phyloP scores from a whole-genome alignment of 37 sponge, comb jelly and placozoan species.

The Lycopodina hypogea region DNA sequence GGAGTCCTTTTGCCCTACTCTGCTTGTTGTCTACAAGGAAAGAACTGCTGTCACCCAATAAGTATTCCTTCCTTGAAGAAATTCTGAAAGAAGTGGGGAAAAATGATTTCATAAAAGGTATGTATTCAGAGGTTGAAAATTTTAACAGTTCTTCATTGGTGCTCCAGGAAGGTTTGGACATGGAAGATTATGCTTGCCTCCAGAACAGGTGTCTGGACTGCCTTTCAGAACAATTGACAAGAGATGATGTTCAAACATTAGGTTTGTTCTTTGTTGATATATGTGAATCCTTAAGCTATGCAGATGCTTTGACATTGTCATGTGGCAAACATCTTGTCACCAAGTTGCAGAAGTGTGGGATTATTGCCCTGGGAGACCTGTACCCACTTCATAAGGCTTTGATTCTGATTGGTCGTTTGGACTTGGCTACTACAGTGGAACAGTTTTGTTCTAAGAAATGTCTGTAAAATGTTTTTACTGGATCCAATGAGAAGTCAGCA shows the following conservation, averaged over 20 bases:
- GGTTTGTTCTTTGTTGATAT: slow-evolving; percentile 23
- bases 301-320: background rate
- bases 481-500: no score
- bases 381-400: background rate
- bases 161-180: no score
- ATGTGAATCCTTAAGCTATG: background rate
- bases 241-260: slow-evolving; percentile 5
- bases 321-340: background rate
- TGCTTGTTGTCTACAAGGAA: slow-evolving; percentile 3
- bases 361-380: background rate
- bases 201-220: background rate
- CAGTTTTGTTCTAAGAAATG: background rate
- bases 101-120: background rate
- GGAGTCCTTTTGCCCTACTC: slow-evolving; percentile 13
- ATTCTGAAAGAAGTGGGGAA: slow-evolving; percentile 22
- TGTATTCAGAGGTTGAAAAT: background rate
- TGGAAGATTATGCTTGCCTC: no score
- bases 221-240: slow-evolving; percentile 10
- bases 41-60: background rate
- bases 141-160: background rate
- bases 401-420: background rate
- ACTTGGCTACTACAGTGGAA: slow-evolving; percentile 3
- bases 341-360: background rate
- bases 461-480: no score
- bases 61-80: slow-evolving; percentile 30